Base-by-base conservation (phyloP, 2,888 invertebrate genomes). In the Tipula unca region DNA sequence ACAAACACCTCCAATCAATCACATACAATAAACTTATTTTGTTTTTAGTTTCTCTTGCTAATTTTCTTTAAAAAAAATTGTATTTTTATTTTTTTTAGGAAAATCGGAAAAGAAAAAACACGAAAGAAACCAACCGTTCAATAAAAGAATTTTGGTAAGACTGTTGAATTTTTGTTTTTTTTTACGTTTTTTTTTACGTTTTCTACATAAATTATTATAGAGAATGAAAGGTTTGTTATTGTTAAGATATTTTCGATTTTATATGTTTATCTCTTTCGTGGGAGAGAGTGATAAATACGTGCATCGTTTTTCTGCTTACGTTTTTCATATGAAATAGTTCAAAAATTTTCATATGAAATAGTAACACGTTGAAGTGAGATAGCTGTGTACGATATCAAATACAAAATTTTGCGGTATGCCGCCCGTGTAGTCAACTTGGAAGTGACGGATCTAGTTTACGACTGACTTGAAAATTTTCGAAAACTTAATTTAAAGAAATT, bases 211-310 rank as follows among this genome's bases (percentile, higher is more conserved):
- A 69, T 25, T 69, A 69, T 25, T 25, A n/a, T n/a, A 10, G 69
- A 69, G 69, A 69, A 69, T 25, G 69, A 69, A 69, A 69, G 69
- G 69, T 69, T 69, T 69, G 69, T 69, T 69, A 69, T 69, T 69
- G 25, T 69, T 69, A 69, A 69, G 48, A 10, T 25, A 17, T 54
- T 69, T 69, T 20, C 10, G 69, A 69, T 25, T 69, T n/a, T 69
- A 69, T 25, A 69, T 69, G 69, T 69, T 69, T 10, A 6, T 69
- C 69, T 69, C 69, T 69, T 69, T 69, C 69, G 6, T 20, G 6
- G 10, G 10, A 69, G 13, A 69, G 69, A 3, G 25, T 3, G 48
- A 54, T 54, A 54, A 54, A 54, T 25, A 25, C 14, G 20, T 48
- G 17, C 8, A 17, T 20, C 17, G 48, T 48, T n/a, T n/a, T 48